Evolutionary conservation across 2,888 invertebrate genomes (phyloP).

Genomic region (Pterobdella sp.): DNA sequence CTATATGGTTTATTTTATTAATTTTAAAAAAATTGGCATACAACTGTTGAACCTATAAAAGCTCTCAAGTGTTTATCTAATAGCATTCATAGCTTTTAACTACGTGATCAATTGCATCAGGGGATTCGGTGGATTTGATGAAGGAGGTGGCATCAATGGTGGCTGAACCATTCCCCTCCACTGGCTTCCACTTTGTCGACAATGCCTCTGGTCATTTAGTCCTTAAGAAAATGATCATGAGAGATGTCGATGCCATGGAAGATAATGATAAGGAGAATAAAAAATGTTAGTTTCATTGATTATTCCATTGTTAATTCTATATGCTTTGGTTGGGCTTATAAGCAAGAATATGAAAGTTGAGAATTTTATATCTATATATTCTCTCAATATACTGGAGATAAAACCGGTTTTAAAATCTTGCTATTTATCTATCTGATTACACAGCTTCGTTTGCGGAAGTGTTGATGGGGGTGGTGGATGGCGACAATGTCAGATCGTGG

Average conservation of each 20-base stretch:
- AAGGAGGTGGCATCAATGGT: slow-evolving; percentile 44
- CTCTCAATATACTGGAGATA: no score
- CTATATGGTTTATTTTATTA: background rate
- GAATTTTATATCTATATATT: no score
- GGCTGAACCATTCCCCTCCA: slow-evolving; percentile 44
- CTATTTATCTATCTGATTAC: slow-evolving; percentile 21
- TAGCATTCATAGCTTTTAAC: slow-evolving; percentile 5
- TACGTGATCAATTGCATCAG: slow-evolving; percentile 36
- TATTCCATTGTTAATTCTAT: no score
- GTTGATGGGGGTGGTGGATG: slow-evolving; percentile 43
- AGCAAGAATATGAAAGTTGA: no score
- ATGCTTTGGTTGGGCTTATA: no score
- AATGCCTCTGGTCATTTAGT: slow-evolving; percentile 48
- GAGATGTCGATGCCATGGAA: slow-evolving; percentile 44
- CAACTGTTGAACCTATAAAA: no score
- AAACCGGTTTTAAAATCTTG: no score
- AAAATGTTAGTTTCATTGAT: background rate
- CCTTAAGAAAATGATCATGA: slow-evolving; percentile 45
- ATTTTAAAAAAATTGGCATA: background rate
- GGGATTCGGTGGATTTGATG: slow-evolving; percentile 46
- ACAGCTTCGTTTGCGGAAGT: slow-evolving; percentile 48
- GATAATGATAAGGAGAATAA: slow-evolving; percentile 36
- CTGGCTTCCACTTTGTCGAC: slow-evolving; percentile 45
- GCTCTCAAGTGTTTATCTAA: no score
- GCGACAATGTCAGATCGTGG: slow-evolving; percentile 47